Evolutionary conservation across 2,113 vertebrate genomes (phyloP).

Genomic region (Sander lucioperca): DNA sequence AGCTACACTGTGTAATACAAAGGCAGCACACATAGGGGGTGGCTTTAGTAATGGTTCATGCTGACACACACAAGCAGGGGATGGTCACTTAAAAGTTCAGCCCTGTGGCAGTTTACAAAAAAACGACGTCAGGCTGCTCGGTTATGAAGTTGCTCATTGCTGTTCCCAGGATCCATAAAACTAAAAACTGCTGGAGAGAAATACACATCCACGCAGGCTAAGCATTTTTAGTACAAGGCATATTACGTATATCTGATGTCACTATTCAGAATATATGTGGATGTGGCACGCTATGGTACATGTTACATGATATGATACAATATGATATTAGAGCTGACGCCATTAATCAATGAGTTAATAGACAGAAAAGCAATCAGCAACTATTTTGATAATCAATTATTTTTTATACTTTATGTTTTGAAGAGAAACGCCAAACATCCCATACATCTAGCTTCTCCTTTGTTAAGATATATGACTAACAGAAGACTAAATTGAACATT

Average conservation of each 20-base stretch:
- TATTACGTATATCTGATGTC: not conserved
- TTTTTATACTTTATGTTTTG: not conserved
- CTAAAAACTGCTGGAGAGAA: constrained; percentile 13
- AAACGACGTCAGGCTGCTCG: constrained; percentile 50
- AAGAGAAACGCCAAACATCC: not conserved
- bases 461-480: no score
- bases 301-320: not conserved
- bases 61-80: constrained; percentile 70
- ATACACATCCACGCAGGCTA: not conserved
- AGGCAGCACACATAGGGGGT: constrained; percentile 64
- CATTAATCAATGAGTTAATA: not conserved
- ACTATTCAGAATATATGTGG: not conserved
- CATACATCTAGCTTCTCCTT: not conserved
- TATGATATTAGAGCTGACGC: not conserved
- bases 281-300: not conserved
- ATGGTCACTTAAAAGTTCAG: constrained; percentile 74
- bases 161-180: constrained; percentile 37
- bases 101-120: constrained; percentile 50
- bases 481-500: not conserved
- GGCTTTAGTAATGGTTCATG: constrained; percentile 66
- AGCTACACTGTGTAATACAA: constrained; percentile 55
- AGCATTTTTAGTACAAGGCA: not conserved
- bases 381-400: not conserved
- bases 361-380: not conserved
- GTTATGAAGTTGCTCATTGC: constrained; percentile 57